Conservation (phyloP, 2,888 invertebrate species). For the Dione vanillae region DNA sequence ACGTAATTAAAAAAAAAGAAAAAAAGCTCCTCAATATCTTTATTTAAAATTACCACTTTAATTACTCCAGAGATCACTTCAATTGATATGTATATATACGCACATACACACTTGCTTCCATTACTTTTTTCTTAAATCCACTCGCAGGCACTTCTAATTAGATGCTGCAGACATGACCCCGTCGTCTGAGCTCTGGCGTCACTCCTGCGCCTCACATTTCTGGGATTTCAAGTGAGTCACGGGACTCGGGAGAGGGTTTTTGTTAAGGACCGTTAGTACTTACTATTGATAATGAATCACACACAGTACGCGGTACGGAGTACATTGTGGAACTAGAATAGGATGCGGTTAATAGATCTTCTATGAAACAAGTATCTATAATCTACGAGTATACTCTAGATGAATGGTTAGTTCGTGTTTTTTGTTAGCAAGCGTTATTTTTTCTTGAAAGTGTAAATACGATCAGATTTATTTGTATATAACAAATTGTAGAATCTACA, state of each 20-base stretch:
- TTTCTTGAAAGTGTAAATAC: not conserved
- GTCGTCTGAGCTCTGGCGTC: slow-evolving; percentile 23
- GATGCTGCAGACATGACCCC: slow-evolving; percentile 25
- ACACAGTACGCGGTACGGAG: too few relatives aligned
- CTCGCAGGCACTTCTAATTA: not conserved
- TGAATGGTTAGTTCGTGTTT: not conserved
- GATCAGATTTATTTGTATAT: too few relatives aligned
- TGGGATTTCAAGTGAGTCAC: slow-evolving; percentile 42
- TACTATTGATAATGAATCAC: slow-evolving; percentile 17
- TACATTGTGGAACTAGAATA: slow-evolving; percentile 9
- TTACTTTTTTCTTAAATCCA: too few relatives aligned
- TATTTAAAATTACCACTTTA: too few relatives aligned
- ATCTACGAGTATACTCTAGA: not conserved
- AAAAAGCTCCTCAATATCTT: too few relatives aligned
- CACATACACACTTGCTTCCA: too few relatives aligned
- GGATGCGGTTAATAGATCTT: slow-evolving; percentile 10
- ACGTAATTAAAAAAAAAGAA: too few relatives aligned
- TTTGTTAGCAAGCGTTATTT: too few relatives aligned
- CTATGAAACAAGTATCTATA: not conserved
- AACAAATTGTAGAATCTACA: too few relatives aligned
- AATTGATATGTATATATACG: too few relatives aligned
- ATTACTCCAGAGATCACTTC: too few relatives aligned
- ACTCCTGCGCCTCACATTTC: slow-evolving; percentile 15
- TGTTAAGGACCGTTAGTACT: slow-evolving; percentile 18
- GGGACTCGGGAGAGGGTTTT: slow-evolving; percentile 28